Percentiles rank a stretch among this genome's conserved stretches.
Evolutionary conservation across 2,797 vertebrate genomes (phyloP).

Genomic region (Sardinella longiceps): DNA sequence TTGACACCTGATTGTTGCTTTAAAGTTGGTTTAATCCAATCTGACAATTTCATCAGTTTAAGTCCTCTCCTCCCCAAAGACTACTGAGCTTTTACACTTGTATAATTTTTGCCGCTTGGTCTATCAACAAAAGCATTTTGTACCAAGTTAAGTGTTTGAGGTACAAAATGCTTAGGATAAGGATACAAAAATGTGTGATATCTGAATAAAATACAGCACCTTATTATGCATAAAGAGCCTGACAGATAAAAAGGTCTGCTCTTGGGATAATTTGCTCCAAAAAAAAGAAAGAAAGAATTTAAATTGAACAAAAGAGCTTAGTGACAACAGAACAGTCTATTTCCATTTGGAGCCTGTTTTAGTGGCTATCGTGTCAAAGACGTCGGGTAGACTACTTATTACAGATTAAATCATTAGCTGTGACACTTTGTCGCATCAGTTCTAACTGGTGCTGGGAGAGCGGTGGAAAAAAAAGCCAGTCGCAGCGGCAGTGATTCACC

Average conservation of each 20-base stretch:
- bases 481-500: constrained; percentile 54
- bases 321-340: neutral
- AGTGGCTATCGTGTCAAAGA: neutral
- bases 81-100: neutral
- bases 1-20: no score
- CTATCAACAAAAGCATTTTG: neutral
- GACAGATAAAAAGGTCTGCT: constrained; percentile 31
- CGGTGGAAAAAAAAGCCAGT: neutral
- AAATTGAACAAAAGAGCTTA: neutral
- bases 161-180: neutral
- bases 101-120: neutral
- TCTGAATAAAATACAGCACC: constrained; percentile 14
- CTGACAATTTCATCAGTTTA: neutral
- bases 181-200: constrained; percentile 9
- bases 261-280: neutral
- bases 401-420: neutral
- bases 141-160: neutral
- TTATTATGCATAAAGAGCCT: neutral
- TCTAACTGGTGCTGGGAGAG: neutral
- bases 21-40: neutral
- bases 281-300: neutral
- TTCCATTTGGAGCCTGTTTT: neutral
- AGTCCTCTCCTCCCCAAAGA: neutral
- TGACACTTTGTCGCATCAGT: neutral
- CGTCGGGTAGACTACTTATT: neutral